Conservation (phyloP, 2,113 vertebrate genomes). For the Triplophysa rosa region DNA sequence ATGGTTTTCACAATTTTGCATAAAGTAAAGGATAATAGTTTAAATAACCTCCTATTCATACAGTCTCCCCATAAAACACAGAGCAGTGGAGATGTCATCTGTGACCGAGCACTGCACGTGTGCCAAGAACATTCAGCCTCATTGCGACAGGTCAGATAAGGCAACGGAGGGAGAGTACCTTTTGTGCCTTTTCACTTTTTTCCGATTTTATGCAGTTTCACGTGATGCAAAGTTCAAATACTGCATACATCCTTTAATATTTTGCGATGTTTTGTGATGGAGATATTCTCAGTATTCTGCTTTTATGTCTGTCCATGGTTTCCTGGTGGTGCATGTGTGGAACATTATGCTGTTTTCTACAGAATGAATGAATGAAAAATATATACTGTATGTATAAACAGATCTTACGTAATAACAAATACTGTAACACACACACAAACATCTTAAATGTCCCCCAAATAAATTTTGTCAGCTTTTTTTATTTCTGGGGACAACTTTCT, state of each 20-base stretch:
- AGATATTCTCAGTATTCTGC: background rate
- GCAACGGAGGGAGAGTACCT: conserved; percentile 26
- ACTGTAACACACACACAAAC: background rate
- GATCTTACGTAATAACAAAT: background rate
- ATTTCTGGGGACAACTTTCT: too few relatives aligned
- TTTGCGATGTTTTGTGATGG: background rate
- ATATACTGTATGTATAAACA: background rate
- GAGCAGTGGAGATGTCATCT: conserved; percentile 37
- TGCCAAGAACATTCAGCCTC: conserved; percentile 54
- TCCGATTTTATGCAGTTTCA: conserved; percentile 15
- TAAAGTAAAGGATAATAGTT: conserved; percentile 56
- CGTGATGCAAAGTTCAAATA: background rate
- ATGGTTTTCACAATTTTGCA: conserved; percentile 62
- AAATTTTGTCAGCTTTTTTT: too few relatives aligned
- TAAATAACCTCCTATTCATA: conserved; percentile 58
- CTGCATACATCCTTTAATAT: background rate
- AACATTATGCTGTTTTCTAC: background rate
- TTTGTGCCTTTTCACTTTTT: conserved; percentile 16
- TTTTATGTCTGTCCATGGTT: conserved; percentile 6
- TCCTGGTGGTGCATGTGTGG: background rate
- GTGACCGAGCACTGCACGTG: conserved; percentile 37
- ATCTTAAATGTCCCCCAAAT: too few relatives aligned
- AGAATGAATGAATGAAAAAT: background rate
- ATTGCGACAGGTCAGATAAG: conserved; percentile 60
- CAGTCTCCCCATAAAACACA: conserved; percentile 50